Base-by-base conservation (phyloP, 1,140 invertebrate genomes). In the Papilio polytes region DNA sequence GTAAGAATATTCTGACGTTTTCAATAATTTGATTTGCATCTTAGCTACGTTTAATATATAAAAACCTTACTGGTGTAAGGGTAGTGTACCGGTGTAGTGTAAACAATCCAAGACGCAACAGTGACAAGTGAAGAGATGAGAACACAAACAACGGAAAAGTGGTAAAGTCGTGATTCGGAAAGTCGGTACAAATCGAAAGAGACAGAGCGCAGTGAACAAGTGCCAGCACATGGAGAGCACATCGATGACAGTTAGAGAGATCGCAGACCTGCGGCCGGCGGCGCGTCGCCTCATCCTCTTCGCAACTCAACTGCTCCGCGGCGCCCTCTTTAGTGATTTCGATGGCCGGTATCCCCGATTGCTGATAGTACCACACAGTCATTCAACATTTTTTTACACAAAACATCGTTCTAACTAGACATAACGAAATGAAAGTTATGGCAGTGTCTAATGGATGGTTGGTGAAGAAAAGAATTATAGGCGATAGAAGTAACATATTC, bases 241-340 rank as follows among this genome's bases (percentile, higher is more conserved):
- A 94, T 93, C 92, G 93, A 94, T 91, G 91, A 90, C 91, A 94
- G 87, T 83, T 90, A 92, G 90, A 90, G 89, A 91, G 88, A 93
- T 90, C 92, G 87, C 94, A 94, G 94, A 95, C 95, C 95, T 96
- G 95, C 86, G 93, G 94, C 83, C 92, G 91, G 87, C 92, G 92
- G 72, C 90, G 91, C 88, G 92, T 85, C 78, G 94, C 88, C 81
- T 96, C 95, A 86, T 96, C 96, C 85, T 96, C 96, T 86, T 96
- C 96, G 85, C 95, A 95, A 89, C 94, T 89, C 89, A 36, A 66
- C 77, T 94, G 90, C 90, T 94, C 94, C 91, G 89, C 85, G 77
- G 91, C 90, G 81, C 97, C 96, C 94, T 98, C 98, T 96, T 98
- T 97, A 85, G 98, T 98, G 89, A 98, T 98, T 97, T 98, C 98